Base-by-base conservation (phyloP, 2,888 invertebrate genomes). In the Cepaea hortensis region DNA sequence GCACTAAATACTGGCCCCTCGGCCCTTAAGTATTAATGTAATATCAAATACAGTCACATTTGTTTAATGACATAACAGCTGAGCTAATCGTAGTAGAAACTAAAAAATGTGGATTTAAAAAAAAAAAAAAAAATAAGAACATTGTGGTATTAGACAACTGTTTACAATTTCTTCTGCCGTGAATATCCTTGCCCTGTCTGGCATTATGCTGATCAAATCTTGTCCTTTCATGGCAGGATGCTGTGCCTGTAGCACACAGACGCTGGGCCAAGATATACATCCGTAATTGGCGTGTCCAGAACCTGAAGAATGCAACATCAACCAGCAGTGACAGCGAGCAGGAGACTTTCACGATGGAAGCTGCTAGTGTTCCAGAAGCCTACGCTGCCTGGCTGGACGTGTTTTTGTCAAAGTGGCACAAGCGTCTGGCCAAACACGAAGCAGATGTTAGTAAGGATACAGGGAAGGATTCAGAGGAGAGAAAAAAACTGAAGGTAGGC, bases 251-350 rank as follows among this genome's bases (percentile, higher is more conserved):
- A 55, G 35, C 48, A 65, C 87, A 87, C 13, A 84, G 84, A 35
- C 81, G 83, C 62, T 87, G 84, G 84, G 84, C 87, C 35, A 87
- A 87, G 70, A n/a, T 46, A 9, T 87, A 75, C 81, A 87, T 87
- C 70, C 68, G 70, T 23, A 72, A 84, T 68, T 87, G 87, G 87
- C 87, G 87, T 18, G 55, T 75, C 9, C 50, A 83, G 35, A 72
- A 84, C 62, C 20, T 84, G 68, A 84, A 79, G 68, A 87, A 84
- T 68, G 80, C 81, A 9, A 72, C 84, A 6, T 55, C 81, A 7
- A 81, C 84, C 0, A 81, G 79, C 68, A 81, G 84, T 70, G 87
- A 87, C 18, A 84, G 72, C 61, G 87, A 81, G 11, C 72, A 84
- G n/a, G 80, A 75, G 5, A 50, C 9, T 35, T 73, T 77, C 13